Evolutionary conservation across 1,140 invertebrate species (phyloP).

Genomic region (Hyles euphorbiae): DNA sequence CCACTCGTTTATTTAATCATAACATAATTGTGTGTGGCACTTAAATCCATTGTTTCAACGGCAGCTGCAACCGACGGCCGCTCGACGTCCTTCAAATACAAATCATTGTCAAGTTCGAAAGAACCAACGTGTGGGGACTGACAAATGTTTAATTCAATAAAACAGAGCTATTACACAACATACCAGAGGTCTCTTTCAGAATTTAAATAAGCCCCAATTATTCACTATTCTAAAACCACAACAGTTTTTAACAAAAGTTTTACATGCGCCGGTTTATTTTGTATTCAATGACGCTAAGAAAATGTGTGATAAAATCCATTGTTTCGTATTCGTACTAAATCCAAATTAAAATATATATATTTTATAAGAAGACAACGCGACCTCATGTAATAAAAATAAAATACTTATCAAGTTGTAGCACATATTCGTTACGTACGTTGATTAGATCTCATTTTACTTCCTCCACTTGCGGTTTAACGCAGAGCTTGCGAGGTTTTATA

Average conservation of each 20-base stretch:
- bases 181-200: too few species aligned
- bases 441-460: slow-evolving; percentile 23
- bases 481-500: slow-evolving; percentile 1
- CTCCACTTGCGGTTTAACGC: slow-evolving; percentile 24
- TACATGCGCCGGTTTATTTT: too few species aligned
- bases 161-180: too few species aligned
- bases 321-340: too few species aligned
- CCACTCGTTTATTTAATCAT: slow-evolving; percentile 24
- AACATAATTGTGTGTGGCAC: slow-evolving; percentile 22
- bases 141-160: slow-evolving; percentile 1
- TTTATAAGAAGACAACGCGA: too few species aligned
- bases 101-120: slow-evolving; percentile 66
- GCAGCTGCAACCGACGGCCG: slow-evolving; percentile 38
- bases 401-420: not conserved
- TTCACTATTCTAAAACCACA: too few species aligned
- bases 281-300: too few species aligned
- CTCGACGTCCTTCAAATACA: slow-evolving; percentile 51
- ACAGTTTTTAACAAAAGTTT: too few species aligned
- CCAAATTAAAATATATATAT: too few species aligned
- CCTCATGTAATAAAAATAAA: too few species aligned
- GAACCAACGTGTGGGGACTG: slow-evolving; percentile 38
- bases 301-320: too few species aligned
- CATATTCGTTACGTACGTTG: slow-evolving; percentile 10
- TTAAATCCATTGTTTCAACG: slow-evolving; percentile 38
- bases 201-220: too few species aligned